phyloP scores from a whole-genome alignment of 2,888 invertebrate species.

The Carcina quercana region DNA sequence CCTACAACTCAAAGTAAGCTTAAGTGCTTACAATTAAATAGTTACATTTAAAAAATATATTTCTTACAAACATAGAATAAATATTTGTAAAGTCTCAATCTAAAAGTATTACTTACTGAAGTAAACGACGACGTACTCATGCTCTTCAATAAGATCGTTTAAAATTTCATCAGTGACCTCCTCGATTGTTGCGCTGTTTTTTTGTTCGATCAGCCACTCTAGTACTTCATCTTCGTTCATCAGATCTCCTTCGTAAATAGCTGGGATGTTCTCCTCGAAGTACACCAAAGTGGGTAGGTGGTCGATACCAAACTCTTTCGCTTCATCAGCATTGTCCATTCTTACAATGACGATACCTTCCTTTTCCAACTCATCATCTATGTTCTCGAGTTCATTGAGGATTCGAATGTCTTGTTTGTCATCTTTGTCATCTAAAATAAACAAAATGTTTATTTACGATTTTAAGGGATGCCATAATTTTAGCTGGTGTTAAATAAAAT shows the following conservation, averaged over 20 bases:
- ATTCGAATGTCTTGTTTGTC: conserved; percentile 92
- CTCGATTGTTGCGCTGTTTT: conserved; percentile 93
- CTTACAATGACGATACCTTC: conserved; percentile 93
- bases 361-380: conserved; percentile 92
- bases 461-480: not conserved
- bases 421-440: conserved; percentile 85
- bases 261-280: conserved; percentile 93
- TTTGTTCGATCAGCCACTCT: conserved; percentile 91
- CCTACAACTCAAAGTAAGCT: too few species aligned
- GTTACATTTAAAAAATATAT: not conserved
- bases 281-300: conserved; percentile 90
- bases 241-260: conserved; percentile 92
- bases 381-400: conserved; percentile 92
- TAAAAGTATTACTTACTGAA: conserved; percentile 79
- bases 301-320: conserved; percentile 92
- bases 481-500: not conserved
- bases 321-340: conserved; percentile 92
- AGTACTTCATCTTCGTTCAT: conserved; percentile 94
- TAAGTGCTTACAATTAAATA: not conserved
- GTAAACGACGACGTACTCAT: conserved; percentile 95
- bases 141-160: conserved; percentile 87
- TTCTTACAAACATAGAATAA: not conserved
- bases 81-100: not conserved
- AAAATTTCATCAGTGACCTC: conserved; percentile 95
- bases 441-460: not conserved